These are phyloP conservation scores for Dynastes hyllus DNA, from an alignment of 2,888 invertebrate species.

Conservation along the genomic window DNA sequence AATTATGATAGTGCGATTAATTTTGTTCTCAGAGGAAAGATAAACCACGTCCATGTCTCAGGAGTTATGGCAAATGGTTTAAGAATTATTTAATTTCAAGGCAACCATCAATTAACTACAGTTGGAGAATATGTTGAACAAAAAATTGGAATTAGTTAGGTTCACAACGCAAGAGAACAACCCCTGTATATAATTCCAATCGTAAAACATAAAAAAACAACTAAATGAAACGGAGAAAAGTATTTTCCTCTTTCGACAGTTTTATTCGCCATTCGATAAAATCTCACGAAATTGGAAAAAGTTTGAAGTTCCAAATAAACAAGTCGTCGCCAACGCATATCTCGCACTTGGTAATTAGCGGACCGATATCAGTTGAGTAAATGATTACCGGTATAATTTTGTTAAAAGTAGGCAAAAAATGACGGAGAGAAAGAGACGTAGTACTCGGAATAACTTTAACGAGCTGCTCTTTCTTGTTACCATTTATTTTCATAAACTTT, in stretches of 20 bases:
- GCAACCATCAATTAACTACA: too few relatives aligned
- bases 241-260: neutral
- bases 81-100: too few relatives aligned
- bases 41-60: too few relatives aligned
- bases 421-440: neutral
- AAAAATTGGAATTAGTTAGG: too few relatives aligned
- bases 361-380: conserved; percentile 35
- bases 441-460: neutral
- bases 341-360: conserved; percentile 40
- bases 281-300: conserved; percentile 33
- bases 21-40: too few relatives aligned
- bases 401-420: conserved; percentile 2
- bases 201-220: too few relatives aligned
- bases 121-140: too few relatives aligned
- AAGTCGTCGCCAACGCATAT: conserved; percentile 9
- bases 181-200: too few relatives aligned
- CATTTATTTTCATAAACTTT: neutral
- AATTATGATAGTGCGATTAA: too few relatives aligned
- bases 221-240: too few relatives aligned
- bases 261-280: conserved; percentile 11
- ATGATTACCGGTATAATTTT: conserved; percentile 16
- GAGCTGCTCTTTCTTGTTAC: neutral
- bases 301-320: conserved; percentile 43
- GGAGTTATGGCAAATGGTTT: too few relatives aligned
- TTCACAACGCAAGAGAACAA: too few relatives aligned